A percentile compares a stretch with the other conserved stretches of the same genome.
Evolutionary conservation across 2,113 vertebrate genomes (phyloP).

Genomic region (Corythoichthys intestinalis): DNA sequence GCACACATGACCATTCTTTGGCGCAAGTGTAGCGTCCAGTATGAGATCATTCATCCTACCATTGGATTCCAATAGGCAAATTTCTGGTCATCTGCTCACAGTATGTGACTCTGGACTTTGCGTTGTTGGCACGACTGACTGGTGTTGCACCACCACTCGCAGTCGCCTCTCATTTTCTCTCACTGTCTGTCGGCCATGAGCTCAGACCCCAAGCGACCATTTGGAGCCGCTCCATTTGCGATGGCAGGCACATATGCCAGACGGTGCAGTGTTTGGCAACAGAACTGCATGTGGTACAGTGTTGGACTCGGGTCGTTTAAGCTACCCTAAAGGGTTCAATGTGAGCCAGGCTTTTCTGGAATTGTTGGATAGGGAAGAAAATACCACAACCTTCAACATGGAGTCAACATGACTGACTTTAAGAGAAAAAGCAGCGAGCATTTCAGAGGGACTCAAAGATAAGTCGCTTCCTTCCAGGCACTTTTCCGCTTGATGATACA

Average conservation of each 20-base stretch:
- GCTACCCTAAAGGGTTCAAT: slow-evolving; percentile 31
- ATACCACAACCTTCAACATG: background rate
- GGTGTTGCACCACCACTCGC: slow-evolving; percentile 43
- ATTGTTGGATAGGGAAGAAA: slow-evolving; percentile 6
- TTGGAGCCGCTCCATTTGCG: slow-evolving; percentile 49
- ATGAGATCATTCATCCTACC: slow-evolving; percentile 50
- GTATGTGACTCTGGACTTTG: slow-evolving; percentile 53
- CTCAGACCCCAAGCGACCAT: slow-evolving; percentile 44
- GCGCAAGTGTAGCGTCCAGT: slow-evolving; percentile 27
- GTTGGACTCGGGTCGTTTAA: slow-evolving; percentile 46
- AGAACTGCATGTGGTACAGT: slow-evolving; percentile 25
- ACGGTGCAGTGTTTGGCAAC: slow-evolving; percentile 41
- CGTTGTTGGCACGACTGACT: slow-evolving; percentile 39
- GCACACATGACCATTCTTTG: background rate
- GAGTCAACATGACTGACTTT: slow-evolving; percentile 15
- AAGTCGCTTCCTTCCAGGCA: slow-evolving; percentile 24
- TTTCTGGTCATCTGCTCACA: slow-evolving; percentile 62
- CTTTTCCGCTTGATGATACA: slow-evolving; percentile 38
- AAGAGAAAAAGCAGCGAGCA: slow-evolving; percentile 14
- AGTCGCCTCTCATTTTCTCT: slow-evolving; percentile 16
- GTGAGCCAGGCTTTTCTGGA: slow-evolving; percentile 28
- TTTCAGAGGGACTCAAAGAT: slow-evolving; percentile 30
- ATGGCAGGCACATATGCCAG: slow-evolving; percentile 45
- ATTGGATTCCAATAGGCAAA: slow-evolving; percentile 46
- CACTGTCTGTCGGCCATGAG: slow-evolving; percentile 47